Percentiles rank a stretch among this genome's conserved stretches.
Conservation (phyloP, 2,113 vertebrate genomes). For the Chamaea fasciata region DNA sequence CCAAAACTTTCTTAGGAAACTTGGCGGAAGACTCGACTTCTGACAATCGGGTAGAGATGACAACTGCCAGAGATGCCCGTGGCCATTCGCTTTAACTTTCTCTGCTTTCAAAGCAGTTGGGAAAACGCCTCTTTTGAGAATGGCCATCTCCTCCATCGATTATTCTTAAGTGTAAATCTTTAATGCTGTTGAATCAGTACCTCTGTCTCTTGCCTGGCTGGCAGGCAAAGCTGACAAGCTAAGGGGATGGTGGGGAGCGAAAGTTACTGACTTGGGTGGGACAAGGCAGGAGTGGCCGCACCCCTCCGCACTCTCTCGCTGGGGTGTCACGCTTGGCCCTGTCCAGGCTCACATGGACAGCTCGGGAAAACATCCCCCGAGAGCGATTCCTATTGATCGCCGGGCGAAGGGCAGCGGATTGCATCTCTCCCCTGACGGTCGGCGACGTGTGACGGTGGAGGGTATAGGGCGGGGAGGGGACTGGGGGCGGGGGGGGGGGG, state of each 20-base stretch:
- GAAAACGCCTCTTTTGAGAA: background rate
- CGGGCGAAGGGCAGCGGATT: background rate
- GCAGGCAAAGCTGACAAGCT: background rate
- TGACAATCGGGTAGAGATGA: background rate
- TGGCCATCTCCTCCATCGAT: background rate
- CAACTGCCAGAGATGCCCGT: background rate
- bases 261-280: background rate
- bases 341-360: background rate
- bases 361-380: background rate
- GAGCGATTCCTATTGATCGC: background rate
- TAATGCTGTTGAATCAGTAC: background rate
- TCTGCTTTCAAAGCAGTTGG: background rate
- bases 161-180: background rate
- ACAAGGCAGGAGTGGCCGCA: background rate
- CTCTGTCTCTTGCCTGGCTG: background rate
- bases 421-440: background rate
- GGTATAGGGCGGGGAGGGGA: background rate
- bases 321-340: background rate
- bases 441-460: background rate
- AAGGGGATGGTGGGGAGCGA: background rate
- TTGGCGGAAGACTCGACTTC: background rate
- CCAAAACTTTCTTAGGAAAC: constrained; percentile 5
- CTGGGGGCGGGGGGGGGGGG: background rate
- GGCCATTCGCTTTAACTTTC: background rate
- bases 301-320: background rate